Evolutionary conservation across 2,113 vertebrate genomes (phyloP).

Genomic region (Phrynosoma platyrhinos): DNA sequence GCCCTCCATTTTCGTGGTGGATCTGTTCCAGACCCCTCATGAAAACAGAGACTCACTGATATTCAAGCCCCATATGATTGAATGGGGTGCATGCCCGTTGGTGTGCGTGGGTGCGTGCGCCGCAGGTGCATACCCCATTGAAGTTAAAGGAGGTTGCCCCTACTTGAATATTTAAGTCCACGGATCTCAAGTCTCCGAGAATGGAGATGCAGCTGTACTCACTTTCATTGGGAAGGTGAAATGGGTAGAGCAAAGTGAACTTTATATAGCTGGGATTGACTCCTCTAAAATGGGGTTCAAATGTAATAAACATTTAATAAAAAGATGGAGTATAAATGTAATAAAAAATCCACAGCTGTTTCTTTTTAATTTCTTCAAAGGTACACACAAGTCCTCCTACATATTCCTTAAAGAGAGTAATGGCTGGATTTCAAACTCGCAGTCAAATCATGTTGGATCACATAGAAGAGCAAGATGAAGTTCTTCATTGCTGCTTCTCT

Average conservation of each 20-base stretch:
- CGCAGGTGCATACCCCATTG: too few relatives aligned
- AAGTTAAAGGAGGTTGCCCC: too few relatives aligned
- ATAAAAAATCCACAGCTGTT: neutral
- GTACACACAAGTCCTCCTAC: slow-evolving; percentile 79
- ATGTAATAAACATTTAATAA: neutral
- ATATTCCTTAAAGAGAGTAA: slow-evolving; percentile 82
- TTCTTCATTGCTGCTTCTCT: slow-evolving; percentile 79
- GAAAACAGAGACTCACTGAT: too few relatives aligned
- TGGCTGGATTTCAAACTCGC: slow-evolving; percentile 85
- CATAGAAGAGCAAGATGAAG: slow-evolving; percentile 87
- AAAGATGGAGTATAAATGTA: neutral
- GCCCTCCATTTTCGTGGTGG: too few relatives aligned
- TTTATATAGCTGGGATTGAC: neutral
- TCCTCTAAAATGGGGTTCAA: neutral
- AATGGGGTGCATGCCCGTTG: too few relatives aligned
- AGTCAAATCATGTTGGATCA: slow-evolving; percentile 83
- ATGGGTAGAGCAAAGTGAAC: neutral
- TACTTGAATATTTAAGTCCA: too few relatives aligned
- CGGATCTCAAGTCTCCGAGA: too few relatives aligned
- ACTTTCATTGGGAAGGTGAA: neutral
- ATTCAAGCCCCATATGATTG: too few relatives aligned
- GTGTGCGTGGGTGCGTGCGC: too few relatives aligned
- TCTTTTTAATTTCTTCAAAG: slow-evolving; percentile 69
- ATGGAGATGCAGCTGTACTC: too few relatives aligned
- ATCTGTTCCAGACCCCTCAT: too few relatives aligned